Evolutionary conservation across 2,113 vertebrate genomes (phyloP), one percentile per base, ranked within the genome.

Genomic region (Capreolus pygargus): DNA sequence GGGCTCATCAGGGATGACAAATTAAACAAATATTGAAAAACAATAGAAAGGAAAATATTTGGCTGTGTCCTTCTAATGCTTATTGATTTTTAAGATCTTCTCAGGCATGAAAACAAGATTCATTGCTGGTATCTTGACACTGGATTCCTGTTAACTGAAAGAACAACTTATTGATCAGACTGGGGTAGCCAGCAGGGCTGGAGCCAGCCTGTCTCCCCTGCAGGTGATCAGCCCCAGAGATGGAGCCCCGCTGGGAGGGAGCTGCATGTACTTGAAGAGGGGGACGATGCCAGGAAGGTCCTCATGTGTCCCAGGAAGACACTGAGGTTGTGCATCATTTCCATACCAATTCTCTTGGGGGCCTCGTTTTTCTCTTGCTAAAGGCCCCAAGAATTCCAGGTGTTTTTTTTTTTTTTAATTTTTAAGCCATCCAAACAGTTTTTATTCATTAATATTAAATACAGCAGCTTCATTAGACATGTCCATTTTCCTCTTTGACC

Each of bases 391-490:
- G 36, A 91, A 81, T 88, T 95, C 23, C 57, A 76, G 28, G 12
- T 27, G 10, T 2, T 30, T 2, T 1, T 25, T 43, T 74, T 43
- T 76, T 30, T 78, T 17, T 36, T 21, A n/a, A 16, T 28, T 47
- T 81, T 81, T 99, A 99, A 99, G 99, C 99, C 99, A 99, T 99
- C 99, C 99, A 99, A 99, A 99, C 99, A 99, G 98, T 99, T 99
- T 99, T 99, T 99, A 99, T 99, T 99, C 99, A 99, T 99, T 99
- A 99, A 99, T 99, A 99, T 99, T 99, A 99, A 99, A 99, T 99
- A 99, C 99, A 99, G 78, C 45, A 52, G 28, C 45, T 33, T 50
- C 45, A 50, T 52, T 50, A 21, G 78, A 81, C 28, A 11, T 81
- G 27, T 21, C 28, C 5, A 33, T 81, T 81, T 81, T 52, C 45